These are phyloP conservation scores for Cephus cinctus DNA, from an alignment of 1,140 invertebrate species.

Conservation along the genomic window DNA sequence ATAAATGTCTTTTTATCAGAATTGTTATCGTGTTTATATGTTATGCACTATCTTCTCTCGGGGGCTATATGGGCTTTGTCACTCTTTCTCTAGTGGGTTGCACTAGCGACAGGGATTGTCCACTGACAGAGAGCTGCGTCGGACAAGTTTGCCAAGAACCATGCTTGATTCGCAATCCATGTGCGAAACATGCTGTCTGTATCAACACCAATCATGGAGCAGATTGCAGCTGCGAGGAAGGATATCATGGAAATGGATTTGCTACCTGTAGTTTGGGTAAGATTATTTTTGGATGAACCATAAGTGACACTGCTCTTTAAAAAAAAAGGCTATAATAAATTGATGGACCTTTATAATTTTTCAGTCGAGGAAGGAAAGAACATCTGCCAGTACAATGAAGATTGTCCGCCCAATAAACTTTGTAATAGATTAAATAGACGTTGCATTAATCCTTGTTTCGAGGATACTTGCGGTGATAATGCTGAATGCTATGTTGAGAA, in stretches of 20 bases:
- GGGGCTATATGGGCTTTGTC: slow-evolving; percentile 54
- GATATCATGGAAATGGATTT: slow-evolving; percentile 83
- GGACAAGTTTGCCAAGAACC: slow-evolving; percentile 78
- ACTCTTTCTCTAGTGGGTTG: slow-evolving; percentile 72
- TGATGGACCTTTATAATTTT: slow-evolving; percentile 31
- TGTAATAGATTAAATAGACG: slow-evolving; percentile 80
- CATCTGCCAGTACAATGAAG: slow-evolving; percentile 86
- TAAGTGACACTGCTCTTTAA: slow-evolving; percentile 4
- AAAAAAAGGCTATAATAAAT: slow-evolving; percentile 6
- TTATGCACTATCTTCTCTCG: slow-evolving; percentile 45
- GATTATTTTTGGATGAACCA: slow-evolving; percentile 16
- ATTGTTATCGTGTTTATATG: no score
- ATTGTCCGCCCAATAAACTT: slow-evolving; percentile 77
- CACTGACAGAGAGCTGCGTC: slow-evolving; percentile 77
- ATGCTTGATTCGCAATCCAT: slow-evolving; percentile 78
- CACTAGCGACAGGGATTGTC: slow-evolving; percentile 77
- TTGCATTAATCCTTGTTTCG: slow-evolving; percentile 80
- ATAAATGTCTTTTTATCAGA: no score
- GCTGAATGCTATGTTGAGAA: slow-evolving; percentile 77
- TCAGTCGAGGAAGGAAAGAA: slow-evolving; percentile 65
- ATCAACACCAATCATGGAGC: slow-evolving; percentile 84
- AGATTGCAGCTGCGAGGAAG: slow-evolving; percentile 81
- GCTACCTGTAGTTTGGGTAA: slow-evolving; percentile 75
- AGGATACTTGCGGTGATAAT: slow-evolving; percentile 81
- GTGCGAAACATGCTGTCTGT: slow-evolving; percentile 80